Evolutionary conservation across 2,888 invertebrate genomes (phyloP), one percentile per base, ranked within the genome.

Genomic region (Octonoba sinensis): DNA sequence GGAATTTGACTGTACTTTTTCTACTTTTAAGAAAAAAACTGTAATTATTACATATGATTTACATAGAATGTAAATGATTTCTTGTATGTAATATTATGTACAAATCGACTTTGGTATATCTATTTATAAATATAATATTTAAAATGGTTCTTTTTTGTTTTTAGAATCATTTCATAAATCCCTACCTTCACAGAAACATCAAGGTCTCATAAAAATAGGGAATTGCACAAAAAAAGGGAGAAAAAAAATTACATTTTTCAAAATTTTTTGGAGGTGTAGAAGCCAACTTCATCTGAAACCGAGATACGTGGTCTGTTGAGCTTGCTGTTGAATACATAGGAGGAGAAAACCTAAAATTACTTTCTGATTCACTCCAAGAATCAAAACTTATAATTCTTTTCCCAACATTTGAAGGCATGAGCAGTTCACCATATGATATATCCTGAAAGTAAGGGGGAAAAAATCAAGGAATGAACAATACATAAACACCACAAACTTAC

Each of bases 401-500:
- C 16, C 18, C 18, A 15, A 51, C 13, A 44, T 51, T 49, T 13
- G 82, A 62, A 24, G 82, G 76, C 22, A 72, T 56, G 44, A 82
- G 54, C 3, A 82, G 70, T 46, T 76, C 67, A 27, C 71, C 72
- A 76, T 74, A 82, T 36, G 82, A 82, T 47, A 82, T 72, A 62
- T 82, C 82, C 82, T 82, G 56, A 27, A 22, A 72, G 24, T 44
- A 65, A 44, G 49, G 60, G n/a, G 20, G 6, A 6, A 11, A 36
- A 36, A 36, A 36, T 36, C 36, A 36, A 36, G 36, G 36, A 1
- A 36, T 11, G 36, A 36, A 36, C 8, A 67, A 16, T 67, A n/a
- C 0, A 13, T 12, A n/a, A 36, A 27, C 4, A 47, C 24, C 0
- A 49, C 20, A 18, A n/a, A 13, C 20, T 3, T n/a, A 20, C 27